Evolutionary conservation across 1,140 invertebrate genomes (phyloP).

Genomic region (Ridgeia piscesae): DNA sequence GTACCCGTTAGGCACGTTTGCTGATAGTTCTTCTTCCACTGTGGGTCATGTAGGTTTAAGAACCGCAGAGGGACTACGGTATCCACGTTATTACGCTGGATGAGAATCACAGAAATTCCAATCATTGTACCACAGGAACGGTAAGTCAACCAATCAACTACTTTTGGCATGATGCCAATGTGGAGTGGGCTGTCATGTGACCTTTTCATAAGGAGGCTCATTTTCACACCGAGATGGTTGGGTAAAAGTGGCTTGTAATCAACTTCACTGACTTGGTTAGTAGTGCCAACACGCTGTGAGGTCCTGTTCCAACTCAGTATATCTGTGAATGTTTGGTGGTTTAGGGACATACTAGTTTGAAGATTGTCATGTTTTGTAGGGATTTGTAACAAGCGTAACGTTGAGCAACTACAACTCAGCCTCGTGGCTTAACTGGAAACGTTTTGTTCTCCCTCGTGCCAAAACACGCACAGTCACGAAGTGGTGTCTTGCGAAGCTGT

Average conservation of each 20-base stretch:
- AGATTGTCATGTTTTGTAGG: too few species aligned
- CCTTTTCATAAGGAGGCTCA: not conserved
- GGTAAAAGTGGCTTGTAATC: not conserved
- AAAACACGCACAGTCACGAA: too few species aligned
- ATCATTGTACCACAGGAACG: not conserved
- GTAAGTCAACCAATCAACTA: not conserved
- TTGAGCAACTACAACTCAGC: too few species aligned
- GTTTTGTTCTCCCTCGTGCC: too few species aligned
- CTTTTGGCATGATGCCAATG: not conserved
- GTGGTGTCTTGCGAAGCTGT: too few species aligned
- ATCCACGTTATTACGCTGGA: not conserved
- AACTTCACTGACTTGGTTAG: not conserved
- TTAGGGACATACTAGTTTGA: not conserved
- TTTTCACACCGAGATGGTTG: not conserved
- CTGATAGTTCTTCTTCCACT: not conserved
- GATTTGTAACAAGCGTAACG: too few species aligned
- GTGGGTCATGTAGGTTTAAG: not conserved
- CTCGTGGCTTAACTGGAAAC: too few species aligned
- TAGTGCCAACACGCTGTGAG: not conserved
- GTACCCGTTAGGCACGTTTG: not conserved
- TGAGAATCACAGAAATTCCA: not conserved
- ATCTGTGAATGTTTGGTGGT: not conserved
- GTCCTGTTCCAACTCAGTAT: not conserved
- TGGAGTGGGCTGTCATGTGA: not conserved
- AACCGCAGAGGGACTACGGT: not conserved